These are phyloP conservation scores for Gnathonemus longibarbis DNA, from an alignment of 2,113 vertebrate genomes.

Conservation along the genomic window DNA sequence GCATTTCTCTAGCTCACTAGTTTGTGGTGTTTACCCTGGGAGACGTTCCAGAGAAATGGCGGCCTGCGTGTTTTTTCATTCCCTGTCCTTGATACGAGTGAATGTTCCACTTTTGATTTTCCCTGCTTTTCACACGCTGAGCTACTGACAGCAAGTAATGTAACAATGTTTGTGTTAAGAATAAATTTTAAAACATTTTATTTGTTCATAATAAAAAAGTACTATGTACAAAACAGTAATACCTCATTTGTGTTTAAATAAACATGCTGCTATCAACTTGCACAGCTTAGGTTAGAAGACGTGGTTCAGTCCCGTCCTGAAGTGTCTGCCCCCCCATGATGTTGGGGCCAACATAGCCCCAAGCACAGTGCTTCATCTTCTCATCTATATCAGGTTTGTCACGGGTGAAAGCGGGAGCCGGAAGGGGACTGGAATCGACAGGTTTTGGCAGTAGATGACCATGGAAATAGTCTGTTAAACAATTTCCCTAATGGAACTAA, in stretches of 20 bases:
- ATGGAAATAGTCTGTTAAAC: not conserved
- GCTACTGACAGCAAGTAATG: conserved; percentile 38
- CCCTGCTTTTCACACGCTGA: not conserved
- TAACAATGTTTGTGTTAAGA: conserved; percentile 27
- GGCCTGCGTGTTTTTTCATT: not conserved
- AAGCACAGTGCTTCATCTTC: not conserved
- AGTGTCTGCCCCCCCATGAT: not conserved
- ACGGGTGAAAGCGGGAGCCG: not conserved
- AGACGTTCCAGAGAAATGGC: not conserved
- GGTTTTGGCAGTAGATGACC: not conserved
- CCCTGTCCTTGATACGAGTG: not conserved
- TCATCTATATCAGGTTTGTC: not conserved
- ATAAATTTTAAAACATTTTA: conserved; percentile 49
- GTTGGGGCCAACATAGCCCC: not conserved
- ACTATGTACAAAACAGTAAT: conserved; percentile 57
- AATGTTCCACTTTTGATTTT: not conserved
- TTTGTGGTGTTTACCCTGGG: not conserved
- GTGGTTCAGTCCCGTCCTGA: conserved; percentile 2
- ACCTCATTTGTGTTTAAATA: conserved; percentile 41
- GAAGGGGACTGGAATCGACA: not conserved
- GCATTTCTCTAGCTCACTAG: not conserved
- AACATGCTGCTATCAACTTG: conserved; percentile 35
- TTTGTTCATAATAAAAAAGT: conserved; percentile 62
- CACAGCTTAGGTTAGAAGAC: conserved; percentile 23
- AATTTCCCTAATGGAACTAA: not conserved